Evolutionary conservation across 1,140 invertebrate genomes (phyloP).

Genomic region (Scaptomyza graminum): DNA sequence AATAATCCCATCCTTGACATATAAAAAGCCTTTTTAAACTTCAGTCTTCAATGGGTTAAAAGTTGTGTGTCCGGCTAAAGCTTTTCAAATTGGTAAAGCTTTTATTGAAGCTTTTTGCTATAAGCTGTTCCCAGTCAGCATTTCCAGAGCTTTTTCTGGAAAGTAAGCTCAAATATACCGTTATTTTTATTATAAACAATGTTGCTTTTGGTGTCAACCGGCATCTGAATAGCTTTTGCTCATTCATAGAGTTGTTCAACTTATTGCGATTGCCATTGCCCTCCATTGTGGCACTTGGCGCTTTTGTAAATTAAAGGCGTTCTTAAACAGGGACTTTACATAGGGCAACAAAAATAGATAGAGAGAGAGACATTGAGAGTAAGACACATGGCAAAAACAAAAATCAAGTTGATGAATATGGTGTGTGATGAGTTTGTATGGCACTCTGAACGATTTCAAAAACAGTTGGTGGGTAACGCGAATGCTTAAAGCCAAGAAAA

Average conservation of each 20-base stretch:
- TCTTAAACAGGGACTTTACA: constrained; percentile 7
- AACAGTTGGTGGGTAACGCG: constrained; percentile 31
- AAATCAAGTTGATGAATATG: constrained; percentile 73
- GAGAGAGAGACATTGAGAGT: not conserved
- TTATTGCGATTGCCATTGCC: constrained; percentile 34
- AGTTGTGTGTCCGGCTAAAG: not conserved
- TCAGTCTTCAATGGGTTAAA: not conserved
- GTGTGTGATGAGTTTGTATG: constrained; percentile 66
- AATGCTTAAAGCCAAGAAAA: constrained; percentile 15
- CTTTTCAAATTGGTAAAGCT: not conserved
- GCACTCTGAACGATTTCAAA: constrained; percentile 26
- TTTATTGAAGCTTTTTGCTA: constrained; percentile 42
- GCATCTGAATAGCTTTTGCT: constrained; percentile 45
- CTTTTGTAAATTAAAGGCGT: constrained; percentile 38
- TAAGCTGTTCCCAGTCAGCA: constrained; percentile 59
- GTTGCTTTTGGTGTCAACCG: constrained; percentile 53
- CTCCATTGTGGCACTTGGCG: constrained; percentile 15
- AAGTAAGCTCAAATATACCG: constrained; percentile 38
- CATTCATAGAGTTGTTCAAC: constrained; percentile 58
- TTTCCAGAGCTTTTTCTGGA: constrained; percentile 25
- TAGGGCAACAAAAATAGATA: not conserved
- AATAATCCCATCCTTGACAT: not conserved
- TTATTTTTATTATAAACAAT: constrained; percentile 30
- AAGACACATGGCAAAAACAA: constrained; percentile 30
- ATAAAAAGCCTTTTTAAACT: not conserved